These are phyloP conservation scores for Troilus luridus DNA, from an alignment of 2,888 invertebrate species.

Conservation along the genomic window DNA sequence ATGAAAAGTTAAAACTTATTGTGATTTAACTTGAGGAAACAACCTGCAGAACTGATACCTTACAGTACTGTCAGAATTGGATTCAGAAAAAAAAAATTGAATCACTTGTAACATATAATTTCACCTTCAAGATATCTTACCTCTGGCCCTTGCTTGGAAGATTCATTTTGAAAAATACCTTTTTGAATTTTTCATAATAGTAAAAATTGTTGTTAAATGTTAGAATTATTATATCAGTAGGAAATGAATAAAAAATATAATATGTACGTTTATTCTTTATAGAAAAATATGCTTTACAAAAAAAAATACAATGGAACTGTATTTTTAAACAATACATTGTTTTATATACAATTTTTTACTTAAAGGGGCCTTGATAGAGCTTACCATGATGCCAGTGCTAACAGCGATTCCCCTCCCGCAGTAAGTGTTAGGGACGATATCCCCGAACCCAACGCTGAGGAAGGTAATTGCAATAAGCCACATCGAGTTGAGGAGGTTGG, in stretches of 20 bases:
- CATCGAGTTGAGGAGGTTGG: slow-evolving; percentile 99
- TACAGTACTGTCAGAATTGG: not conserved
- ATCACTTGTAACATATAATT: not conserved
- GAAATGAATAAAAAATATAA: not conserved
- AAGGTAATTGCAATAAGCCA: slow-evolving; percentile 99
- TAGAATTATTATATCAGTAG: not conserved
- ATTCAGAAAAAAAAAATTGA: not conserved
- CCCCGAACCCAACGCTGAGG: slow-evolving; percentile 99
- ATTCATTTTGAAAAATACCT: not conserved
- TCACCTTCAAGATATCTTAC: not conserved
- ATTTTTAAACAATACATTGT: not conserved
- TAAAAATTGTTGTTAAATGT: not conserved
- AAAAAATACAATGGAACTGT: slow-evolving; percentile 8
- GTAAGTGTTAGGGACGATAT: slow-evolving; percentile 99
- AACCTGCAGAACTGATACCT: no score
- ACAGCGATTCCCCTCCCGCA: slow-evolving; percentile 99
- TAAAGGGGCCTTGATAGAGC: slow-evolving; percentile 67
- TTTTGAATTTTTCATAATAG: not conserved
- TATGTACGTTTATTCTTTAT: not conserved
- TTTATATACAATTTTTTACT: slow-evolving; percentile 43
- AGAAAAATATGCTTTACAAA: slow-evolving; percentile 48
- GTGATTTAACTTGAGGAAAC: no score
- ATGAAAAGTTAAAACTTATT: no score
- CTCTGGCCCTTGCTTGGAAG: not conserved
- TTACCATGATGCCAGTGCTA: slow-evolving; percentile 99